These are phyloP conservation scores for Dysidea cf. avara DNA, from an alignment of 37 sponge, comb jelly and placozoan genomes.

Conservation along the genomic window DNA sequence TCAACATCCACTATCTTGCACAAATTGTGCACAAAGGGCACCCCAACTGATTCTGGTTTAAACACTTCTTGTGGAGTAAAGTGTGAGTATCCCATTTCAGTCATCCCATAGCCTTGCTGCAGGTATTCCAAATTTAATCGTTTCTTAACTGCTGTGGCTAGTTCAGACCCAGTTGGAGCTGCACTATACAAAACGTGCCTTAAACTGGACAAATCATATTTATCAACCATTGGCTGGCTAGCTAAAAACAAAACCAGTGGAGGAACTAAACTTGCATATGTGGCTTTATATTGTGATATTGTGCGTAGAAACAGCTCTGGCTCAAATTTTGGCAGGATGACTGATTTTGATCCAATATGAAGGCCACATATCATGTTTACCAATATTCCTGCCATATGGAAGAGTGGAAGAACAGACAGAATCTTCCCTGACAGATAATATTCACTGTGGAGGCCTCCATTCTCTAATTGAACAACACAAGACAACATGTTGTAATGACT, in stretches of 20 bases:
- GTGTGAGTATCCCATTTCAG: too few species aligned
- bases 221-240: too few species aligned
- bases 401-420: constrained; percentile 69
- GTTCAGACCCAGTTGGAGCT: constrained; percentile 81
- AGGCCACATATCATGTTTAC: constrained; percentile 43
- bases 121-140: constrained; percentile 27
- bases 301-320: constrained; percentile 65
- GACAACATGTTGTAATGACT: constrained; percentile 69
- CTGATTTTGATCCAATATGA: constrained; percentile 41
- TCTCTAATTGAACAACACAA: constrained; percentile 41
- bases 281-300: constrained; percentile 41
- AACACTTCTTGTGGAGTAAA: too few species aligned
- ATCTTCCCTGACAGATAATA: not conserved
- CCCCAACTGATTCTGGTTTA: too few species aligned
- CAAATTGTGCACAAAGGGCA: too few species aligned
- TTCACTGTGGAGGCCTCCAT: constrained; percentile 20
- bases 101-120: constrained; percentile 80
- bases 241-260: constrained; percentile 83
- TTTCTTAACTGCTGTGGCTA: constrained; percentile 36
- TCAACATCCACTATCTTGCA: too few species aligned
- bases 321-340: constrained; percentile 73
- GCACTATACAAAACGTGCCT: constrained; percentile 63
- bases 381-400: constrained; percentile 80
- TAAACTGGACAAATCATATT: constrained; percentile 73
- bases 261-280: constrained; percentile 61